A percentile compares a stretch with the other conserved stretches of the same genome.
Evolutionary conservation across 2,113 vertebrate species (phyloP).

Genomic region (Abramis brama): DNA sequence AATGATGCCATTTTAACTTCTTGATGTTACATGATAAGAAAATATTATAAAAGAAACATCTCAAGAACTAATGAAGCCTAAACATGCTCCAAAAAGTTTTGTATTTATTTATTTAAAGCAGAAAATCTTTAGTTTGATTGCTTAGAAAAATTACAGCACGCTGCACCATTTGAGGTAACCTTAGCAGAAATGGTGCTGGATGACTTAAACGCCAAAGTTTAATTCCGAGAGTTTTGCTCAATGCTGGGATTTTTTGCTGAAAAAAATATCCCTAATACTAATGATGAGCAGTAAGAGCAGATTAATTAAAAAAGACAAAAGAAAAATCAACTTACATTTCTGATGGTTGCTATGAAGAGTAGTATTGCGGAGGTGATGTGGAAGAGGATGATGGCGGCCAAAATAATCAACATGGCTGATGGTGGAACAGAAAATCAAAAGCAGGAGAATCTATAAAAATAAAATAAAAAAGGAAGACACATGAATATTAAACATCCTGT

Average conservation of each 20-base stretch:
- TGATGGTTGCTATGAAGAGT: conserved; percentile 76
- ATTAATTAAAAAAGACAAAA: not conserved
- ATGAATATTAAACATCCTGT: conserved; percentile 1
- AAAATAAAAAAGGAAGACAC: not conserved
- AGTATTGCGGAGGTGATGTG: conserved; percentile 72
- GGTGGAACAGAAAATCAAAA: conserved; percentile 25
- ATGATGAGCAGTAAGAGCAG: not conserved
- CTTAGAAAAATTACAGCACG: too few relatives aligned
- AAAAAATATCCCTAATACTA: not conserved
- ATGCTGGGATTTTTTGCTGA: not conserved
- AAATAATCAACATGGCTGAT: conserved; percentile 77
- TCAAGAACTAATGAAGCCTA: too few relatives aligned
- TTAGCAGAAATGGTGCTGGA: not conserved
- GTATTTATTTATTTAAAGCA: too few relatives aligned
- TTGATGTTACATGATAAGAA: not conserved
- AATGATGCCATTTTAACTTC: too few relatives aligned
- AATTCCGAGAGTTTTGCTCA: too few relatives aligned
- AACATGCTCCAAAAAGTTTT: too few relatives aligned
- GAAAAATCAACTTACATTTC: conserved; percentile 70
- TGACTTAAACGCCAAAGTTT: not conserved
- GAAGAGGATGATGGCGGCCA: conserved; percentile 79
- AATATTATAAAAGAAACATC: not conserved
- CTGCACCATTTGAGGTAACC: not conserved
- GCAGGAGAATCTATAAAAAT: conserved; percentile 18
- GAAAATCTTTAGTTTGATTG: too few relatives aligned